phyloP scores from a whole-genome alignment of 1,140 invertebrate genomes.

The Brachionus asplanchnoidis region DNA sequence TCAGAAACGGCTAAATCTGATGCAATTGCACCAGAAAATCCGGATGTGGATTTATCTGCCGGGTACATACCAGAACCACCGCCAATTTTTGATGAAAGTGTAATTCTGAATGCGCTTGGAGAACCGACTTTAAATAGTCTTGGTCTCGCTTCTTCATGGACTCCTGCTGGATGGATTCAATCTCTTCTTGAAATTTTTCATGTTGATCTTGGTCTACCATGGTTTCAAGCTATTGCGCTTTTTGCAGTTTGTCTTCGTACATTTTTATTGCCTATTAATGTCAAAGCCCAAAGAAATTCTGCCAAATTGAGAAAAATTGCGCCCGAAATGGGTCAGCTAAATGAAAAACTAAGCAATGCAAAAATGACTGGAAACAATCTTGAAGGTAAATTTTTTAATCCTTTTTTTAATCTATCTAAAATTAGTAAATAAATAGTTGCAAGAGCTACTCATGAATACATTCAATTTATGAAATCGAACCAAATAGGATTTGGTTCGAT shows the following conservation, averaged over 20 bases:
- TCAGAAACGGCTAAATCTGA: neutral
- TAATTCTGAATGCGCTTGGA: constrained; percentile 29
- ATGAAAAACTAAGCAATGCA: constrained; percentile 33
- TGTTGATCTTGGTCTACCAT: constrained; percentile 6
- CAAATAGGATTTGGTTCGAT: constrained; percentile 49
- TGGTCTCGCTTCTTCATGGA: constrained; percentile 1
- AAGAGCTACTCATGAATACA: constrained; percentile 1
- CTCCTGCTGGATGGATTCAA: constrained; percentile 41
- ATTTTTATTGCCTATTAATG: constrained; percentile 8
- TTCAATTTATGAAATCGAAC: constrained; percentile 40
- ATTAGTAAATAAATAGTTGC: neutral
- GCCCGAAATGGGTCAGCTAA: constrained; percentile 32
- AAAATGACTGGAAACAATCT: constrained; percentile 32
- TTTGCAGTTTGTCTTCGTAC: constrained; percentile 29
- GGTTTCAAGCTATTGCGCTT: constrained; percentile 23
- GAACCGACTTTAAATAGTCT: constrained; percentile 15
- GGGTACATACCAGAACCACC: constrained; percentile 42
- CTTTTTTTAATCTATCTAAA: neutral
- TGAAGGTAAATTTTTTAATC: neutral
- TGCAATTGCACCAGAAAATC: neutral
- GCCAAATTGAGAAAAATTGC: constrained; percentile 26
- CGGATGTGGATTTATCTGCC: neutral
- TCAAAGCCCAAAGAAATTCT: constrained; percentile 33
- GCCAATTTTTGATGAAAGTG: neutral
- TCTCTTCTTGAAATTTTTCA: constrained; percentile 20